Percentiles rank a stretch among this genome's conserved stretches.
Evolutionary conservation across 2,797 vertebrate species (phyloP).

Genomic region (Falco novaeseelandiae): DNA sequence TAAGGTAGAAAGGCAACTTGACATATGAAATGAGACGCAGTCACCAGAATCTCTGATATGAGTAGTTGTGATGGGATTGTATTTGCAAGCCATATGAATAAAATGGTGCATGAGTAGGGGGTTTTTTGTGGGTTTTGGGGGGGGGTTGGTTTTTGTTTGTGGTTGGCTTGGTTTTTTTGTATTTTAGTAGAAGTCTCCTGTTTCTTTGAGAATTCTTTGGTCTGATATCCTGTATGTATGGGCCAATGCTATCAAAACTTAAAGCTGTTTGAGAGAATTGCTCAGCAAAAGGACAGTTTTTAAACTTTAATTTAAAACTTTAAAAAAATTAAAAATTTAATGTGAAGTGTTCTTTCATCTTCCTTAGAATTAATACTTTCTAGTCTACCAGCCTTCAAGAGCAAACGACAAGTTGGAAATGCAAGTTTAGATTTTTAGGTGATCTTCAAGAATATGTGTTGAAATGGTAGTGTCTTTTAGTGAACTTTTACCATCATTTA

Average conservation of each 20-base stretch:
- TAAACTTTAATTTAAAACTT: no score
- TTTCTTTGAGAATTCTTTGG: not conserved
- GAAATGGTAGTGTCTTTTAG: not conserved
- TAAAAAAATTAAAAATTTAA: not conserved
- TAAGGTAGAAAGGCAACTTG: not conserved
- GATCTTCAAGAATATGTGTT: not conserved
- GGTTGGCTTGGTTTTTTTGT: not conserved
- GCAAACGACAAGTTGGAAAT: not conserved
- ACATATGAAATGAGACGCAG: not conserved
- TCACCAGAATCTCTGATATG: not conserved
- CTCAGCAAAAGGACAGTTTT: not conserved
- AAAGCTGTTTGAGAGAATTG: not conserved
- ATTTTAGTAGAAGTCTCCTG: not conserved
- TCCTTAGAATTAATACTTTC: not conserved
- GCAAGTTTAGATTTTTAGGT: not conserved
- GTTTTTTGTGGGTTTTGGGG: not conserved
- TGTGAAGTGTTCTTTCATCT: not conserved
- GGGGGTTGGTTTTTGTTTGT: not conserved
- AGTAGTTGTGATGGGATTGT: not conserved
- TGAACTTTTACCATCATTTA: not conserved
- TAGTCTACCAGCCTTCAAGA: not conserved
- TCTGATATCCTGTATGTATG: accelerated
- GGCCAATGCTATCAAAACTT: not conserved
- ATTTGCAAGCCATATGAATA: not conserved
- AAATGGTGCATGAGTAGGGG: not conserved